phyloP scores from a whole-genome alignment of 2,113 vertebrate species.

The Cephalopholis sonnerati region DNA sequence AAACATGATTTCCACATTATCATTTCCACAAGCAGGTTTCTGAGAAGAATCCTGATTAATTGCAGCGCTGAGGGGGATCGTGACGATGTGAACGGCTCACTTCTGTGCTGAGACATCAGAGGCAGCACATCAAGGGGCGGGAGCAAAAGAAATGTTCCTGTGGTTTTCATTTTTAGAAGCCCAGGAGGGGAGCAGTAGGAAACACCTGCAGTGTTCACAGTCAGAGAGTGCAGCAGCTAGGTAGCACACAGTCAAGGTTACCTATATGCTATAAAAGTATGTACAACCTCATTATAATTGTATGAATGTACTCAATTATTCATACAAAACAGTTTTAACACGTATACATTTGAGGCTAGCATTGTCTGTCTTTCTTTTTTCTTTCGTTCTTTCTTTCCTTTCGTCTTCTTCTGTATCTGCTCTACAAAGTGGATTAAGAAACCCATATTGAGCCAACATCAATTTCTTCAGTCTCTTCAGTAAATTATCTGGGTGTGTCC shows the following conservation, averaged over 20 bases:
- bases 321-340: conserved; percentile 15
- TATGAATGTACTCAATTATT: conserved; percentile 24
- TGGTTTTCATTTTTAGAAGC: conserved; percentile 50
- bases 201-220: conserved; percentile 52
- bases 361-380: neutral
- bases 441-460: neutral
- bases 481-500: no score
- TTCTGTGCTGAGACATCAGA: conserved; percentile 43
- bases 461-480: no score
- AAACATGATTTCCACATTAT: neutral
- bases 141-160: conserved; percentile 34
- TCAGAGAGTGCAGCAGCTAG: neutral
- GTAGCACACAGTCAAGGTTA: conserved; percentile 21
- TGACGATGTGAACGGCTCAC: conserved; percentile 33
- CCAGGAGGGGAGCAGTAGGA: conserved; percentile 34
- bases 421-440: conserved; percentile 1
- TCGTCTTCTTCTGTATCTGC: neutral
- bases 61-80: conserved; percentile 28
- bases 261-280: neutral
- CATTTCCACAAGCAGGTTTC: conserved; percentile 1
- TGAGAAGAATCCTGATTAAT: conserved; percentile 27
- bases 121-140: conserved; percentile 29
- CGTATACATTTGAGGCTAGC: neutral
- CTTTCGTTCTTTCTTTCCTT: neutral
- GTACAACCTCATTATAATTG: conserved; percentile 7